Conservation (phyloP, 2,113 vertebrate species). For the Mobula birostris region DNA sequence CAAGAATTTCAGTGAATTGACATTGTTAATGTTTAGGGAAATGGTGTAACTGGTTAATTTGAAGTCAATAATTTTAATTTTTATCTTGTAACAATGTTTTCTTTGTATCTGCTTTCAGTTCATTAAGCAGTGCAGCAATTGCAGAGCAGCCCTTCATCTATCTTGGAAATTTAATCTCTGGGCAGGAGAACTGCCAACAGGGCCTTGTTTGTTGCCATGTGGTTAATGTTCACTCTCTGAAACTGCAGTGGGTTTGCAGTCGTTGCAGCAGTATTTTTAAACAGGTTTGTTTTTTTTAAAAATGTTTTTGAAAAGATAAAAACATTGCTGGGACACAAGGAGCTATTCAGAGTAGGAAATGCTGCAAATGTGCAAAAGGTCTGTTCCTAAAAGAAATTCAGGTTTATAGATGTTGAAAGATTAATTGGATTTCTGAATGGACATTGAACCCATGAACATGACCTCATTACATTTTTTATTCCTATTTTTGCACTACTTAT, state of each 20-base stretch:
- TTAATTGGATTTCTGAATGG: too few relatives aligned
- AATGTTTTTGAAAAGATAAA: neutral
- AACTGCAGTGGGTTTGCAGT: conserved; percentile 27
- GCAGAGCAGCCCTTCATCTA: neutral
- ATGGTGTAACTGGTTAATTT: neutral
- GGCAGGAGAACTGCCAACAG: neutral
- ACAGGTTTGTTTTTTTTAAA: conserved; percentile 12
- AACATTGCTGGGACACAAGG: too few relatives aligned
- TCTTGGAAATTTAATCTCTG: conserved; percentile 11
- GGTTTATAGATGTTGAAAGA: too few relatives aligned
- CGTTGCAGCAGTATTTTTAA: conserved; percentile 1
- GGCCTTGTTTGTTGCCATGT: conserved; percentile 7
- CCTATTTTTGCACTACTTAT: too few relatives aligned
- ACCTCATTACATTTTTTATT: too few relatives aligned
- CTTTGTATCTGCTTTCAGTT: neutral
- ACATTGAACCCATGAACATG: too few relatives aligned
- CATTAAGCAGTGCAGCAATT: neutral
- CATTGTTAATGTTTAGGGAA: neutral
- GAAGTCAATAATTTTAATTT: neutral
- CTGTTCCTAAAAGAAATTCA: neutral
- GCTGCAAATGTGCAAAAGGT: neutral
- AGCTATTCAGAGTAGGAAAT: neutral
- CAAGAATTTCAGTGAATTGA: neutral
- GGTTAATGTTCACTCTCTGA: neutral
- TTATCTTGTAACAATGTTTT: neutral